A percentile compares a stretch with the other conserved stretches of the same genome.
Evolutionary conservation across 2,888 invertebrate genomes (phyloP).

Genomic region (Mesopsocus fuscifrons): DNA sequence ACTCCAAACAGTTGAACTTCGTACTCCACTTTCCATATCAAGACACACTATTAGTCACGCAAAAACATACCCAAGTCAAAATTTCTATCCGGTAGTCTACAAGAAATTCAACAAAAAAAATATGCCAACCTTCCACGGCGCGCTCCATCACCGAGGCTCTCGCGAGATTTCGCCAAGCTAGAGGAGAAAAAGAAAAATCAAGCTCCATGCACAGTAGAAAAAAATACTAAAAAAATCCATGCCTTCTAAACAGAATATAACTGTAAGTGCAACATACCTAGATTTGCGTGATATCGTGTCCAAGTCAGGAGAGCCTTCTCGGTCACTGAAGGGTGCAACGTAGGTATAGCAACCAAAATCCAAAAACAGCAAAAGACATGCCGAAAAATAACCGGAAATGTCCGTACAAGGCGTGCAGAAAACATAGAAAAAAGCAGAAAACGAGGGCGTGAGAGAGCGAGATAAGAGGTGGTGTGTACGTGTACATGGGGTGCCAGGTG

Average conservation of each 20-base stretch:
- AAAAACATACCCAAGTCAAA: constrained; percentile 9
- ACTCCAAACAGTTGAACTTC: too few relatives aligned
- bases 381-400: too few relatives aligned
- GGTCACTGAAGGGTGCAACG: constrained; percentile 22
- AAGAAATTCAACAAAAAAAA: constrained; percentile 7
- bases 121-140: constrained; percentile 17
- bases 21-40: too few relatives aligned
- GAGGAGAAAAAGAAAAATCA: constrained; percentile 13
- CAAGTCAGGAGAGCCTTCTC: constrained; percentile 53
- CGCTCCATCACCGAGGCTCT: constrained; percentile 16
- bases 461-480: too few relatives aligned
- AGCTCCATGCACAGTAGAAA: constrained; percentile 10
- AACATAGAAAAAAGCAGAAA: too few relatives aligned
- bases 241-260: constrained; percentile 12
- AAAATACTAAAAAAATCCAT: constrained; percentile 12
- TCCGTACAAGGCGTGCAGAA: constrained; percentile 6
- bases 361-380: too few relatives aligned
- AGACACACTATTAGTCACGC: constrained; percentile 10
- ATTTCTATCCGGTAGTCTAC: too few relatives aligned
- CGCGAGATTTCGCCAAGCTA: constrained; percentile 18
- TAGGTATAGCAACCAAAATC: too few relatives aligned
- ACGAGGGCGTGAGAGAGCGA: too few relatives aligned
- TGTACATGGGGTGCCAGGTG: too few relatives aligned
- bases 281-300: constrained; percentile 49
- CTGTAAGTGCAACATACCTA: constrained; percentile 40